Evolutionary conservation across 35 echinoderm and acorn worm genomes (phyloP).

Genomic region (Lytechinus pictus): DNA sequence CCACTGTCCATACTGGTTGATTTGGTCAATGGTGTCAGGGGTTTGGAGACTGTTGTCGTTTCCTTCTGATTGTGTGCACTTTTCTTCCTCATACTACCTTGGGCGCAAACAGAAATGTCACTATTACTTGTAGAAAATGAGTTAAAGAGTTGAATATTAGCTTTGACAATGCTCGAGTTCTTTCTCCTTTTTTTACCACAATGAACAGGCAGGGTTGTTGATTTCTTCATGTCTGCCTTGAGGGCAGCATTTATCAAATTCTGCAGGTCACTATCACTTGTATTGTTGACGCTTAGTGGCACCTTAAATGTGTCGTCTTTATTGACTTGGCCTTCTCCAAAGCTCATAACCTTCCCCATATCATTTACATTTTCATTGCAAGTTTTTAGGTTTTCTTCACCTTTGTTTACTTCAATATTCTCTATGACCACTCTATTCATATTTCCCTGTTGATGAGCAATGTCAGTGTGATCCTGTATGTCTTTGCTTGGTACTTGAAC

Average conservation of each 20-base stretch:
- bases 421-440: not conserved
- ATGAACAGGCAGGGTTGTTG: not conserved
- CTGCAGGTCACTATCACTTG: not conserved
- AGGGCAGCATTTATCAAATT: conserved; percentile 25
- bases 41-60: not conserved
- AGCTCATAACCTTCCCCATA: not conserved
- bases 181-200: not conserved
- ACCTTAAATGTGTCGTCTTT: conserved; percentile 29
- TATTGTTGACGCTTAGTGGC: not conserved
- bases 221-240: conserved; percentile 24
- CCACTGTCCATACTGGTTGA: conserved; percentile 80
- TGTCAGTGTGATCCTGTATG: not conserved
- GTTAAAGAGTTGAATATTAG: conserved; percentile 86
- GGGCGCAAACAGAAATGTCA: not conserved
- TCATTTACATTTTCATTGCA: not conserved
- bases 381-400: not conserved
- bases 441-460: not conserved
- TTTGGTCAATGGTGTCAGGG: conserved; percentile 60
- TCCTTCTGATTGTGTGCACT: not conserved
- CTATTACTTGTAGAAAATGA: conserved; percentile 63
- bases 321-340: not conserved
- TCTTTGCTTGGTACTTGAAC: not conserved
- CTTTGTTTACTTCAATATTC: not conserved
- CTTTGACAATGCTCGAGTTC: conserved; percentile 63
- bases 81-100: conserved; percentile 5